Evolutionary conservation across 2,888 invertebrate genomes (phyloP), one percentile per base, ranked within the genome.

Genomic region (Flabesymbios commensalis): DNA sequence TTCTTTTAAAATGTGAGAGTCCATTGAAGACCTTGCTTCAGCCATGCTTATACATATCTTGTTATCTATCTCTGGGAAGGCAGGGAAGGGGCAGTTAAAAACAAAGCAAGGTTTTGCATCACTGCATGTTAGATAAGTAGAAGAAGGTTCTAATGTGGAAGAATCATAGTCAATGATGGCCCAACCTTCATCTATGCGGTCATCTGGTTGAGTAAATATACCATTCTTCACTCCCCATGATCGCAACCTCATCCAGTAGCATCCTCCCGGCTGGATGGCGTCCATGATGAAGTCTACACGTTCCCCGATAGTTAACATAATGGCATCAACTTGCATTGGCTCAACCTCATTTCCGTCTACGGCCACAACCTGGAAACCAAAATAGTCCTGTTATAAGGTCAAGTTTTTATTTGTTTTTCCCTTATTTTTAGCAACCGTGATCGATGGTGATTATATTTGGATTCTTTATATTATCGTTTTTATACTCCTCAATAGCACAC

Each of bases 211-310:
- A 3, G 41, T n/a, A n/a, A 47, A 31, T 3, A 22, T 19, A 19
- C 55, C 55, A 32, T 33, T 36, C 22, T 33, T 47, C 17, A 45
- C 19, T 29, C 63, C 4, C 41, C 74, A 47, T 3, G 72, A 71
- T 49, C 70, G 56, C 2, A 67, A 70, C 2, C 75, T 51, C 4
- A 78, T 68, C 77, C 75, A 76, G 59, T 76, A 78, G 51, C 72
- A 73, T 1, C 52, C 68, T 0, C 62, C 59, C 1, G 52, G n/a
- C 42, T 71, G 56, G 47, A 70, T 64, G 5, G 77, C 70, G 4
- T 32, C 52, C 0, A 78, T 36, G 7, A 72, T 61, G 47, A 78
- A 70, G 59, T 78, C 77, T 48, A 66, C 67, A 26, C 73, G 63
- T 59, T 78, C 76, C 0, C 78, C 78, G 1, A 43, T n/a, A 22